A percentile compares a stretch with the other conserved stretches of the same genome.
Conservation (phyloP, 2,797 vertebrate species). For the Oryzias sinensis region DNA sequence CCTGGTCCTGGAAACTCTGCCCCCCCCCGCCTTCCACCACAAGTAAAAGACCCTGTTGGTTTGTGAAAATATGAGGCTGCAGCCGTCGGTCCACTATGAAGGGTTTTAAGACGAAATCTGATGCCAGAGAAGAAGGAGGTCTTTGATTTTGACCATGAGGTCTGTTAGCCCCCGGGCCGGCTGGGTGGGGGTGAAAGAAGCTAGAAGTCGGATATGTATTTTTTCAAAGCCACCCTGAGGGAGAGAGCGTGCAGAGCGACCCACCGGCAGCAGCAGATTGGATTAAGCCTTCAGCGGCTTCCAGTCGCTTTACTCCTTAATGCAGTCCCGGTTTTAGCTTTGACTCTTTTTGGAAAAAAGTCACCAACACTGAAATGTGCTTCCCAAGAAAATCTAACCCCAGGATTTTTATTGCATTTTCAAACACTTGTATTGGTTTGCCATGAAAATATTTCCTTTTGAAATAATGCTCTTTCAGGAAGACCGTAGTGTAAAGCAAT, state of each 20-base stretch:
- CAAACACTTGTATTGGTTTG: constrained; percentile 1
- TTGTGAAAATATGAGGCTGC: constrained; percentile 34
- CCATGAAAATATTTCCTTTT: neutral
- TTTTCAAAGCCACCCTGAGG: constrained; percentile 50
- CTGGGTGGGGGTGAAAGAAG: constrained; percentile 51
- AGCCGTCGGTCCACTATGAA: constrained; percentile 49
- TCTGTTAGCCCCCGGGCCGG: constrained; percentile 35
- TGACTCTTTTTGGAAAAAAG: constrained; percentile 19
- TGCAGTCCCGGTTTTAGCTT: constrained; percentile 1
- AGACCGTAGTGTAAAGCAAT: no score
- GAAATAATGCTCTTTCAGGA: constrained; percentile 10
- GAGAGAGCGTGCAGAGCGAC: constrained; percentile 36
- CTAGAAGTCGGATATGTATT: constrained; percentile 62
- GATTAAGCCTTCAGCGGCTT: constrained; percentile 19
- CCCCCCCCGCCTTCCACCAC: constrained; percentile 31
- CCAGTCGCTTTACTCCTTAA: constrained; percentile 22
- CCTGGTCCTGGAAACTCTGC: constrained; percentile 59
- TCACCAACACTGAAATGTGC: constrained; percentile 16
- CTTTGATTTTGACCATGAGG: constrained; percentile 66
- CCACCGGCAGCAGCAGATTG: constrained; percentile 37
- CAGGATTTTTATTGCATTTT: constrained; percentile 5
- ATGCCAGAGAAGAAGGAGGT: constrained; percentile 66
- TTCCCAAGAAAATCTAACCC: constrained; percentile 10
- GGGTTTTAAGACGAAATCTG: constrained; percentile 60
- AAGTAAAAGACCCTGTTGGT: constrained; percentile 63